phyloP scores from a whole-genome alignment of 1,140 invertebrate species.

The Carposina sasakii region DNA sequence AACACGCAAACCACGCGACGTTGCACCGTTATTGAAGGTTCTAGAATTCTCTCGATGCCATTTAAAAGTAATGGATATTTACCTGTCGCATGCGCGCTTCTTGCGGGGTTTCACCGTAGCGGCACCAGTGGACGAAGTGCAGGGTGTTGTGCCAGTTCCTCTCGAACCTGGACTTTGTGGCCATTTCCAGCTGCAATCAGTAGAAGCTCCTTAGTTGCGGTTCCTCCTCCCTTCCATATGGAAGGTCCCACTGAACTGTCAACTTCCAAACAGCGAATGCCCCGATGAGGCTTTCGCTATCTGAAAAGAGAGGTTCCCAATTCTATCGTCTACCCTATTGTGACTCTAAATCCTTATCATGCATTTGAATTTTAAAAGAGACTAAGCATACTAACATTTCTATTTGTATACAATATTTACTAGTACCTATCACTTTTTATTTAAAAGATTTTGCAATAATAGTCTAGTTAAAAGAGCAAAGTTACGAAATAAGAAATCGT shows the following conservation, averaged over 20 bases:
- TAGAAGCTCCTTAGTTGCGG: slow-evolving; percentile 68
- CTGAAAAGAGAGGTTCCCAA: slow-evolving; percentile 70
- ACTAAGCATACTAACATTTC: no score
- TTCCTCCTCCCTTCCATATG: no score
- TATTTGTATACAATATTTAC: no score
- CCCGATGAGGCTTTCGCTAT: slow-evolving; percentile 59
- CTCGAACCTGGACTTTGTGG: slow-evolving; percentile 72
- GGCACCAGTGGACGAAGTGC: slow-evolving; percentile 80
- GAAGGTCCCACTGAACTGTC: slow-evolving; percentile 47
- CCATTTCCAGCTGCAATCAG: slow-evolving; percentile 73
- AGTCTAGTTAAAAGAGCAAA: no score
- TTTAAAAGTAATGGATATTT: slow-evolving; percentile 28
- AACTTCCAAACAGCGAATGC: slow-evolving; percentile 48
- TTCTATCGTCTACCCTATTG: no score
- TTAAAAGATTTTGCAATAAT: no score
- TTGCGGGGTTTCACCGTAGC: slow-evolving; percentile 77
- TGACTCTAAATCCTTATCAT: no score
- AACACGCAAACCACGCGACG: neutral
- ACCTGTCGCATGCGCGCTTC: slow-evolving; percentile 78
- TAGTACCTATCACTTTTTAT: no score
- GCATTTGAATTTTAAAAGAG: no score
- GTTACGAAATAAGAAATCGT: no score
- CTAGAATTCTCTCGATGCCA: slow-evolving; percentile 28
- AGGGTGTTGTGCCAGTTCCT: slow-evolving; percentile 79
- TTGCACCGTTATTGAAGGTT: slow-evolving; percentile 20